Base-by-base conservation (phyloP, 2,888 invertebrate species). In the Rhagophthalmus giganteus region DNA sequence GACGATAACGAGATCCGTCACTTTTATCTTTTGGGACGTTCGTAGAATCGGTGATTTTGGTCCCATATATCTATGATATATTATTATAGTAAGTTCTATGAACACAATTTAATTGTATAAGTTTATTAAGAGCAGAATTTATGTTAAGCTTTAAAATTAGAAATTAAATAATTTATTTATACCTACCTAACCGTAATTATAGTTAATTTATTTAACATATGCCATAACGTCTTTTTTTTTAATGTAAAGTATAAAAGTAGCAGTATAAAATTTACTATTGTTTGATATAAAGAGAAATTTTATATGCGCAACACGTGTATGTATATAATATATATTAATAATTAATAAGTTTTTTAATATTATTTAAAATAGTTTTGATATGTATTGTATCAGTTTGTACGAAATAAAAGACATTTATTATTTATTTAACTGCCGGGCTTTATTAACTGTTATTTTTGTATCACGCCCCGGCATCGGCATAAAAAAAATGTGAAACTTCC, bases 51-150 rank as follows among this genome's bases (percentile, higher is more conserved):
- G 74, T 74, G 73, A 74, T 74, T 73, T 89, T 87, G 82, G 86
- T 88, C 89, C 90, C 90, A 93, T 93, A 93, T 93, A 93, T 93
- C 93, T 90, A 92, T 93, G 93, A 93, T 93, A 93, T 93, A 92
- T 92, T 85, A 84, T 62, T 62, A 76, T 76, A 77, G 92, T 93
- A 93, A 87, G 93, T 93, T 93, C 93, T 90, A 88, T 93, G 93
- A 93, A 93, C 93, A 12, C 37, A 30, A 37, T 49, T 32, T 30
- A 30, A 30, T 30, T 2, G 7, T 11, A 2, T 30, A 11, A 30
- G 12, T 10, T 30, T 8, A 10, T 30, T 30, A 11, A 12, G 7
- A 8, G 12, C 12, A 11, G 7, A 30, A 30, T 8, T 11, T 30
- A 13, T 11, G 7, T 3, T 30, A 10, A 11, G 12, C 7, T 30